phyloP scores from a whole-genome alignment of 2,888 invertebrate genomes.

The Copidosoma aretas region DNA sequence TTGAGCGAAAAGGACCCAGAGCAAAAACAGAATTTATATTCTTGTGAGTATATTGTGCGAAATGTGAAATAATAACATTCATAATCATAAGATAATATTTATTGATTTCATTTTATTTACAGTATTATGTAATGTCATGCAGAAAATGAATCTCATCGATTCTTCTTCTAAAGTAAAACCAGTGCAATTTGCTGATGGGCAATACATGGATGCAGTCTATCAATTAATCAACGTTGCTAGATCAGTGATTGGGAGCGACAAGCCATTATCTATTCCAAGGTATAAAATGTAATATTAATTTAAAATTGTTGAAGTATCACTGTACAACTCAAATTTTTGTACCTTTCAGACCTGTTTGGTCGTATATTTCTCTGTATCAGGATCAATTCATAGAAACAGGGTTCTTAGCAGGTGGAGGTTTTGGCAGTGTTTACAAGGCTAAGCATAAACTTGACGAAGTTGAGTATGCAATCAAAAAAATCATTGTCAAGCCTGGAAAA shows the following conservation, averaged over 20 bases:
- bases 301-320: not conserved
- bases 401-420: slow-evolving; percentile 77
- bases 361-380: slow-evolving; percentile 71
- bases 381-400: slow-evolving; percentile 73
- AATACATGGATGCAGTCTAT: slow-evolving; percentile 73
- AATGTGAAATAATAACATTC: slow-evolving; percentile 5
- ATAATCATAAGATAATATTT: slow-evolving; percentile 6
- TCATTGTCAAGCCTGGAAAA: slow-evolving; percentile 70
- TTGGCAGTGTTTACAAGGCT: slow-evolving; percentile 79
- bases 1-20: slow-evolving; percentile 70
- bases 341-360: slow-evolving; percentile 41
- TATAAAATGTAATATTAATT: slow-evolving; percentile 34
- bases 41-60: slow-evolving; percentile 55
- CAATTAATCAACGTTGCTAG: slow-evolving; percentile 70
- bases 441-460: slow-evolving; percentile 77
- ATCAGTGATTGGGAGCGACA: slow-evolving; percentile 53
- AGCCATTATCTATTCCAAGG: slow-evolving; percentile 48
- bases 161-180: slow-evolving; percentile 74
- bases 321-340: slow-evolving; percentile 3
- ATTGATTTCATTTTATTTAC: slow-evolving; percentile 35
- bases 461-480: slow-evolving; percentile 83
- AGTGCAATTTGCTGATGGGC: slow-evolving; percentile 73
- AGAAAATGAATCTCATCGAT: slow-evolving; percentile 74
- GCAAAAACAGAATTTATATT: slow-evolving; percentile 70
- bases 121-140: slow-evolving; percentile 72